Evolutionary conservation across 2,113 vertebrate species (phyloP).

Genomic region (Carollia perspicillata): DNA sequence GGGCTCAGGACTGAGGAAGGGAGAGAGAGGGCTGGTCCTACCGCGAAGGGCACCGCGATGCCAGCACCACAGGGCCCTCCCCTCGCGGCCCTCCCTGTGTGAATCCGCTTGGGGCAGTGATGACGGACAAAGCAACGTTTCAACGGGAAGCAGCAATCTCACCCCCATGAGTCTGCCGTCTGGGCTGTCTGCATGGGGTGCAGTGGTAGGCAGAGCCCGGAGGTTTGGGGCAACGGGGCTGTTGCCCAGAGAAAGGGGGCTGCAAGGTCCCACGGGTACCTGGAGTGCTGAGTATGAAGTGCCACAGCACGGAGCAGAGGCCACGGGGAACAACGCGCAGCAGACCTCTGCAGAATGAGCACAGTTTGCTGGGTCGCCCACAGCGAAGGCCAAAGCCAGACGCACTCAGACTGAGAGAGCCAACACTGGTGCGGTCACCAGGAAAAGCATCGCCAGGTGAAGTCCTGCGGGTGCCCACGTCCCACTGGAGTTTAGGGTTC

Average conservation of each 20-base stretch:
- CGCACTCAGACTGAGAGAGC: background rate
- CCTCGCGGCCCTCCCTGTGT: background rate
- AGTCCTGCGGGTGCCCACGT: background rate
- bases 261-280: background rate
- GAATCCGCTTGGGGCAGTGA: fast-evolving
- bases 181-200: background rate
- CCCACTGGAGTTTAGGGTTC: background rate
- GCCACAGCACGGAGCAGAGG: background rate
- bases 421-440: background rate
- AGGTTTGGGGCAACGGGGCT: background rate
- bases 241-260: background rate
- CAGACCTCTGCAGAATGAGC: conserved; percentile 1
- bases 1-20: background rate
- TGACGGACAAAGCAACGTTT: fast-evolving
- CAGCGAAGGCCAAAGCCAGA: background rate
- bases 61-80: background rate
- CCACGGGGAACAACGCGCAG: background rate
- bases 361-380: background rate
- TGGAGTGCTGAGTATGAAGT: background rate
- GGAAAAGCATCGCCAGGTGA: background rate
- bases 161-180: fast-evolving
- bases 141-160: background rate
- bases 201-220: background rate
- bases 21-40: background rate
- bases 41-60: background rate